Base-by-base conservation (phyloP, 1,140 invertebrate genomes). In the Pararge aegeria region DNA sequence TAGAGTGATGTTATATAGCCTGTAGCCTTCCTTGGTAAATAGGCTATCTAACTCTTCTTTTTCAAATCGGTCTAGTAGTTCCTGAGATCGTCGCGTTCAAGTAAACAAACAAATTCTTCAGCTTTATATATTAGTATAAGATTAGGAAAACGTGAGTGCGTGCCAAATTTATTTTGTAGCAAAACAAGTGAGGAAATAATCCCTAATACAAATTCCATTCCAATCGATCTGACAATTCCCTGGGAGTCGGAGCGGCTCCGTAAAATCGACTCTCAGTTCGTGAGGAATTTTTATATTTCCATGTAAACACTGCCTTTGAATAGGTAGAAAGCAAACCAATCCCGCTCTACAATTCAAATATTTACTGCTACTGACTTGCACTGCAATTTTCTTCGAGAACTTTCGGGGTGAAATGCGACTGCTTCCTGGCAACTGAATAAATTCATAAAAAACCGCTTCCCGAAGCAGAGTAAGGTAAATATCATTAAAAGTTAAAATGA, bases 331-430 rank as follows among this genome's bases (percentile, higher is more conserved):
- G 84, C 75, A 77, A 82, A 83, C 82, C 80, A 85, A 87, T 87
- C 73, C 75, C 82, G 81, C 75, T 85, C 82, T 83, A 78, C 84
- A 83, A 87, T 83, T 83, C 76, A 85, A 87, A 87, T 81, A 87
- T 87, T 87, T 87, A 77, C 74, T 63, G 75, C 78, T 76, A 78
- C 71, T 79, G 77, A 83, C 75, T 83, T 79, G 76, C 73, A 67
- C 54, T 75, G 80, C 83, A 76, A 83, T 83, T 82, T 73, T 67
- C 73, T 66, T 70, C 51, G 46, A 64, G 70, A 78, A 81, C 63
- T 80, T 83, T 83, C 57, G 55, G 65, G 55, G 56, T 66, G 67
- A 58, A 73, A 70, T 52, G 61, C 66, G 53, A 66, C 53, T 66
- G 56, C 67, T 74, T 68, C 65, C 60, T 57, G 48, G 62, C 56